Conservation (phyloP, 2,113 vertebrate species). For the Zosterops hypoxanthus region DNA sequence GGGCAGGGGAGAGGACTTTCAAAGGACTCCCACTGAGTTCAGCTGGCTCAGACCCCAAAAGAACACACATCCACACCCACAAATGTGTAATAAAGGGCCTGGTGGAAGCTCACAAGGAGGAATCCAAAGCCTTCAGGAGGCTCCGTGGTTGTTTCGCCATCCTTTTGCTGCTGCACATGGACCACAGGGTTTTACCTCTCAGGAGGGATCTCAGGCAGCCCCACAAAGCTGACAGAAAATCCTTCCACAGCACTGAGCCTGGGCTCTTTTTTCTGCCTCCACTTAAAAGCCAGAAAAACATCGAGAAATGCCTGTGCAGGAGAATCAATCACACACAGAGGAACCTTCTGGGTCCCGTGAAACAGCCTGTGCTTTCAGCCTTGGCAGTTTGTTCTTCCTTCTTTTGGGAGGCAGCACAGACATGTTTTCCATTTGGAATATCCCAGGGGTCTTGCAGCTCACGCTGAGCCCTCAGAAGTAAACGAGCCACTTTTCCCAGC, state of each 20-base stretch:
- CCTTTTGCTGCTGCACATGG: not conserved
- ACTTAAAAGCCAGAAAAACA: constrained; percentile 20
- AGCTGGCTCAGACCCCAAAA: not conserved
- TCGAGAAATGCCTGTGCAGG: not conserved
- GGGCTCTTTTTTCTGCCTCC: not conserved
- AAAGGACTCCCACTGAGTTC: constrained; percentile 24
- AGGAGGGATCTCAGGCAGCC: not conserved
- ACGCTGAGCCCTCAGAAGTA: constrained; percentile 13
- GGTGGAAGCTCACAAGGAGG: not conserved
- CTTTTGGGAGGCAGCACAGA: constrained; percentile 17
- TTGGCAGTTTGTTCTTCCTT: constrained; percentile 27
- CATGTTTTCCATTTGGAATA: constrained; percentile 41
- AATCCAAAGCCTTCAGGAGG: not conserved
- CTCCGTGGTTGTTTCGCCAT: fast-evolving
- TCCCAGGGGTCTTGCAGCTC: constrained; percentile 11
- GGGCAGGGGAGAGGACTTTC: constrained; percentile 23
- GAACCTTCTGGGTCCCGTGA: constrained; percentile 17
- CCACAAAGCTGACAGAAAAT: not conserved
- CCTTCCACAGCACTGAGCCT: not conserved
- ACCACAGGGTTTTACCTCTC: not conserved
- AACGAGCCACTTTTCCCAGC: constrained; percentile 29
- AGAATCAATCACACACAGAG: constrained; percentile 18
- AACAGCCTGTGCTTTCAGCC: not conserved
- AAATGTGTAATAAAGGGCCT: not conserved
- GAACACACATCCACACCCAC: constrained; percentile 24